A percentile compares a stretch with the other conserved stretches of the same genome.
phyloP scores from a whole-genome alignment of 2,113 vertebrate species.

The Petaurus breviceps region DNA sequence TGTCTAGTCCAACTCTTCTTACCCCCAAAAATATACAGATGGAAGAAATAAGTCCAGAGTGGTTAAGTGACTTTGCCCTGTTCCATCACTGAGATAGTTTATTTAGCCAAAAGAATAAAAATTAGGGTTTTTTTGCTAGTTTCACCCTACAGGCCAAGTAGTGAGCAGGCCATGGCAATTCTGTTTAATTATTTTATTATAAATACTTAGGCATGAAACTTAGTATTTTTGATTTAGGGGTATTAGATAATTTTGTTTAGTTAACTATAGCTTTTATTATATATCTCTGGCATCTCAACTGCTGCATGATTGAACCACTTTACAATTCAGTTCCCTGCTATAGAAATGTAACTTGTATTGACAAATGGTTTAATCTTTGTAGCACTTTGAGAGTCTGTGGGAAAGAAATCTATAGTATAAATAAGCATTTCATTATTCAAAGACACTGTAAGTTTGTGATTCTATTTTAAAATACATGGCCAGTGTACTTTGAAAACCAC shows the following conservation, averaged over 20 bases:
- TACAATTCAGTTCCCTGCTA: background rate
- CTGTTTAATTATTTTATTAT: background rate
- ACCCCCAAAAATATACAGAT: background rate
- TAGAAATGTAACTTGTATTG: background rate
- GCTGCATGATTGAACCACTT: background rate
- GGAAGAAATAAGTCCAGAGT: background rate
- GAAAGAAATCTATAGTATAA: slow-evolving; percentile 11
- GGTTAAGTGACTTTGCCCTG: background rate
- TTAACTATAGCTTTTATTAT: background rate
- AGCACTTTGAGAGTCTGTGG: slow-evolving; percentile 33
- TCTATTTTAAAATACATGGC: background rate
- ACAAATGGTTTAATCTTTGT: slow-evolving; percentile 10
- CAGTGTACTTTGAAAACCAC: background rate
- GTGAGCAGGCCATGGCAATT: background rate
- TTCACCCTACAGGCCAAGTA: background rate
- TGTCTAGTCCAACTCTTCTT: background rate
- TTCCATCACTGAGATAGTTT: background rate
- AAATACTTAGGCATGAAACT: background rate
- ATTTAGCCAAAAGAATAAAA: background rate
- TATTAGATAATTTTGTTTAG: background rate
- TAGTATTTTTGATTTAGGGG: background rate
- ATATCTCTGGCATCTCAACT: background rate
- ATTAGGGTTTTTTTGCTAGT: background rate
- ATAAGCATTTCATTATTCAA: slow-evolving; percentile 10
- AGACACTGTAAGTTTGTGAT: background rate